Percentiles rank a stretch among this genome's conserved stretches.
phyloP scores from a whole-genome alignment of 2,888 invertebrate genomes.

The Drosophila vallismaia region DNA sequence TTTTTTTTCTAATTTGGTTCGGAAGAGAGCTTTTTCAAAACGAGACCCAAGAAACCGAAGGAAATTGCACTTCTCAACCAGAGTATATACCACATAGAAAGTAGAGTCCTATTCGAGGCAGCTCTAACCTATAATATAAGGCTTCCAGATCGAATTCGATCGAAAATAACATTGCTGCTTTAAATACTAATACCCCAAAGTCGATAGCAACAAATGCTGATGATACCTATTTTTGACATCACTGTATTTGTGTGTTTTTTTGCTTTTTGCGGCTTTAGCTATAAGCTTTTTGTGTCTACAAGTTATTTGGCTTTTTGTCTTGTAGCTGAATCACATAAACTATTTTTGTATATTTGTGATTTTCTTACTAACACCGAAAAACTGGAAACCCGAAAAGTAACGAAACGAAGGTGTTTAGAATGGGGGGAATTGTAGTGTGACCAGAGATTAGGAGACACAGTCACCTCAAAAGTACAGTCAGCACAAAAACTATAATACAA shows the following conservation, averaged over 20 bases:
- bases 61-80: conserved; percentile 16
- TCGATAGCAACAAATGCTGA: conserved; percentile 43
- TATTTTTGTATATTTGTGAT: conserved; percentile 32
- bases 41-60: conserved; percentile 22
- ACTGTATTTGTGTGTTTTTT: conserved; percentile 49
- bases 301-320: conserved; percentile 37
- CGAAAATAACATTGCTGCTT: conserved; percentile 27
- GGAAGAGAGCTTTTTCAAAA: conserved; percentile 52
- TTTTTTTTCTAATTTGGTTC: conserved; percentile 25
- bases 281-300: conserved; percentile 39
- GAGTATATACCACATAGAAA: conserved; percentile 40
- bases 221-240: conserved; percentile 42
- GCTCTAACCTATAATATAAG: conserved; percentile 35
- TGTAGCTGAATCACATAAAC: conserved; percentile 25
- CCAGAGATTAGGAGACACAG: conserved; percentile 38
- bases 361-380: conserved; percentile 54
- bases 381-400: conserved; percentile 6
- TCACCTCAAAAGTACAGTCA: conserved; percentile 43
- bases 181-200: conserved; percentile 32
- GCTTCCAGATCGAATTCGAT: conserved; percentile 22
- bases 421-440: conserved; percentile 15
- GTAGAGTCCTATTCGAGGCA: conserved; percentile 36
- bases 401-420: conserved; percentile 25
- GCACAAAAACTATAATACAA: conserved; percentile 20
- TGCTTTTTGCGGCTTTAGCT: conserved; percentile 72